Evolutionary conservation across 2,113 vertebrate genomes (phyloP), one percentile per base, ranked within the genome.

Genomic region (Calidris pugnax): DNA sequence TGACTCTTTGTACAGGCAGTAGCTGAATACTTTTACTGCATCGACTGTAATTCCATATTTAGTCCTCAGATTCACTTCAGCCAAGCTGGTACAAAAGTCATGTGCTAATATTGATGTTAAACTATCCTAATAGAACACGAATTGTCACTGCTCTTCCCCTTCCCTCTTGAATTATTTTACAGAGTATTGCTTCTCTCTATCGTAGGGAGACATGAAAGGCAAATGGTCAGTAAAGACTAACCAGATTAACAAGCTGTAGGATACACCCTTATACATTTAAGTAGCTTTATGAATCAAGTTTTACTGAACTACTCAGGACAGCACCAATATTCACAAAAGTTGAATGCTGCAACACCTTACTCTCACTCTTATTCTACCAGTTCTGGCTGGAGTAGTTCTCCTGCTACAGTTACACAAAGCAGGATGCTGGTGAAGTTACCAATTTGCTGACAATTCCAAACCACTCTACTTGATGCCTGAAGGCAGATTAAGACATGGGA

Each of bases 51-150:
- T 83, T 79, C 71, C 12, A 11, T 39, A 55, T 55, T 83, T 73
- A 83, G 57, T 73, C 66, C 57, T 87, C 74, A 87, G 32, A 76
- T 72, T 19, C 22, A 67, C 48, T 69, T 91, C 82, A 89, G 17
- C 67, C 47, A 85, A 72, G 50, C n/a, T 85, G 22, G 14, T 94
- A 84, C 92, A 55, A 87, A 94, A 91, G 43, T 45, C 85, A 23
- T 30, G 24, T 71, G 78, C 62, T 91, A 50, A 59, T 85, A 50
- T 9, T 85, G 28, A 48, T 64, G 57, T 69, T 87, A 73, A 93
- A 76, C 35, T 85, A 2, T 53, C 30, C 20, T 91, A 51, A 28
- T 6, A n/a, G 45, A 94, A 37, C n/a, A 74, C 30, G 86, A 68
- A 75, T 35, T 84, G 89, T 23, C 80, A 71, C 41, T 4, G 2